Base-by-base conservation (phyloP, 2,113 vertebrate species). In the Galemys pyrenaicus region DNA sequence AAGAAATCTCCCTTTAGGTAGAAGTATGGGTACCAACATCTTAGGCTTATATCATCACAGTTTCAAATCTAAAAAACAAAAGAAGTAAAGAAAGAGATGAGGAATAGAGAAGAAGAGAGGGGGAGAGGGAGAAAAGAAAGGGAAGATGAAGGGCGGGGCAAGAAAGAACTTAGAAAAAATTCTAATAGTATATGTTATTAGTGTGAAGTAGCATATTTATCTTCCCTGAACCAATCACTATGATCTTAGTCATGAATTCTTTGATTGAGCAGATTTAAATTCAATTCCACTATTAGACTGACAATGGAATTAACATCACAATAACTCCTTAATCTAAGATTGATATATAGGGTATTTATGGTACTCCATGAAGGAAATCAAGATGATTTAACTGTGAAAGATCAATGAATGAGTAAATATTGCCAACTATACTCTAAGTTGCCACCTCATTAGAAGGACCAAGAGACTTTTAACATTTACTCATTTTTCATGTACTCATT, bases 41-140 rank as follows among this genome's bases (percentile, higher is more conserved):
- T 22, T 54, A 30, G 44, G 26, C 4, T 73, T 73, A 67, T 68
- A 2, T 49, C 44, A 58, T 39, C 6, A 71, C 41, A 65, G n/a
- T 65, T 81, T 0, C 46, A 60, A 51, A 60, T 80, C 2, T 10
- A 44, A 32, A 73, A 82, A 17, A 2, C 35, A 51, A 75, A 58
- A 7, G 87, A 2, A n/a, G 0, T 16, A 41, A 1, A 56, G 35
- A 3, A 35, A 24, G 3, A 41, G 35, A 16, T 30, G 8, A n/a
- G 58, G 30, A 9, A 2, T 5, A 9, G 20, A 16, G 0, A 15
- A 0, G 2, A 6, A 24, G 1, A 6, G 4, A 39, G 0, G 22
- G 4, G 8, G 1, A 2, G 5, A 26, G 12, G 20, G 20, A 44
- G 39, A 10, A 24, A 39, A 41, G 71, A 79, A 10, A 24, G 9